A percentile compares a stretch with the other conserved stretches of the same genome.
These are phyloP conservation scores for Sorex araneus DNA, from an alignment of 2,113 vertebrate species.

Conservation along the genomic window DNA sequence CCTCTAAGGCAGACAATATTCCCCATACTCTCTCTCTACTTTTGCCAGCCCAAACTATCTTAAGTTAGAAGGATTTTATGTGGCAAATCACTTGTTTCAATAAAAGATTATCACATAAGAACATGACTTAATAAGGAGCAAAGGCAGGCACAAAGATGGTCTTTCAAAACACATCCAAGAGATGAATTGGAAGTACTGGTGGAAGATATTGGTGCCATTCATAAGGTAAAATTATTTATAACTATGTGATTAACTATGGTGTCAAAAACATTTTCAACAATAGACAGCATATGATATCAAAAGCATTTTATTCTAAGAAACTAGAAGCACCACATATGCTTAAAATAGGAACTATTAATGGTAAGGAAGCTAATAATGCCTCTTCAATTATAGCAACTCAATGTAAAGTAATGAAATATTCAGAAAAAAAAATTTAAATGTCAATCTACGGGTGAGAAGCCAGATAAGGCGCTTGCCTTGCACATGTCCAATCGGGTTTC, in stretches of 20 bases:
- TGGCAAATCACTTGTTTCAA: conserved; percentile 9
- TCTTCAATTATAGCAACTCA: conserved; percentile 47
- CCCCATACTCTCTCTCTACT: too few relatives aligned
- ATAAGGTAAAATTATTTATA: conserved; percentile 40
- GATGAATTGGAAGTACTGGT: background rate
- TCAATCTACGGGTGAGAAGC: too few relatives aligned
- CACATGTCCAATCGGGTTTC: too few relatives aligned
- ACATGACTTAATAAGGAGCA: conserved; percentile 36
- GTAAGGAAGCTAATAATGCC: conserved; percentile 45
- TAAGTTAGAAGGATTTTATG: conserved; percentile 36
- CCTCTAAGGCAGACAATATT: too few relatives aligned
- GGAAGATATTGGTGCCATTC: conserved; percentile 12
- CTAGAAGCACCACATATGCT: background rate
- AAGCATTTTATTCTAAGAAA: conserved; percentile 50
- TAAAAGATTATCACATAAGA: conserved; percentile 39
- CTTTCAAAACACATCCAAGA: conserved; percentile 38
- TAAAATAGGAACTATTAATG: conserved; percentile 54
- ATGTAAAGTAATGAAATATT: conserved; percentile 65
- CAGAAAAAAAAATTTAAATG: conserved; percentile 61
- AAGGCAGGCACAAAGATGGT: background rate
- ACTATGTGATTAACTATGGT: background rate
- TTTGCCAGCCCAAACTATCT: background rate
- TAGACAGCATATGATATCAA: background rate
- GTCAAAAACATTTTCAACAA: conserved; percentile 47
- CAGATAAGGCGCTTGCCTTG: too few relatives aligned